These are phyloP conservation scores for Nephrocerus scutellatus DNA, from an alignment of 2,888 invertebrate genomes.

Conservation along the genomic window DNA sequence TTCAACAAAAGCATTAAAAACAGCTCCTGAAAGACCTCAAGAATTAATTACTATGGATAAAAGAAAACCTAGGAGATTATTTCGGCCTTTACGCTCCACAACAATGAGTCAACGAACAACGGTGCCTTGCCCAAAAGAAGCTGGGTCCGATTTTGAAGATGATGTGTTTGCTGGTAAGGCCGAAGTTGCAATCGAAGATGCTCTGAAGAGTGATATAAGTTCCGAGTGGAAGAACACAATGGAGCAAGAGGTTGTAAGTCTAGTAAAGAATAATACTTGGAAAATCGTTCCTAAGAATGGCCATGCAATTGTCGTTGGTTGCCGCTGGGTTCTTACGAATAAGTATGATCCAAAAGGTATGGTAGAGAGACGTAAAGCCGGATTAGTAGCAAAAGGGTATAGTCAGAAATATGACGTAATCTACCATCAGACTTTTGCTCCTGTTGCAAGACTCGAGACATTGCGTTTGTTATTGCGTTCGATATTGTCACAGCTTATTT, in stretches of 20 bases:
- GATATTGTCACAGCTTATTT: constrained; percentile 17
- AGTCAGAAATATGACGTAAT: constrained; percentile 12
- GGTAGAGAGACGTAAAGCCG: constrained; percentile 12
- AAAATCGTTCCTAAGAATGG: constrained; percentile 5
- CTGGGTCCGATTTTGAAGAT: constrained; percentile 6
- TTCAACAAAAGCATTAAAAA: neutral
- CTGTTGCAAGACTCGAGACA: constrained; percentile 15
- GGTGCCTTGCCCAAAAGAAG: neutral
- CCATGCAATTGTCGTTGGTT: constrained; percentile 12
- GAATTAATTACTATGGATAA: constrained; percentile 8
- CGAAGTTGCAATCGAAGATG: constrained; percentile 12
- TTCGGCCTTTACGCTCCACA: constrained; percentile 1
- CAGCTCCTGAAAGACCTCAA: constrained; percentile 10
- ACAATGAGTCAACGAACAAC: neutral
- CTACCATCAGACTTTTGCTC: constrained; percentile 17
- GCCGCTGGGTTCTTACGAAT: constrained; percentile 16
- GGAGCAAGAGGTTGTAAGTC: constrained; percentile 14
- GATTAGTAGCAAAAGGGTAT: constrained; percentile 15
- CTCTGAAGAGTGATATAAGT: constrained; percentile 9
- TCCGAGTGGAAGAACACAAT: constrained; percentile 17
- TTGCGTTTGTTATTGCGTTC: constrained; percentile 16
- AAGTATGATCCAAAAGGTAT: constrained; percentile 9
- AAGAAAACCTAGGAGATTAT: constrained; percentile 12
- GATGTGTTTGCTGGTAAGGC: constrained; percentile 13
- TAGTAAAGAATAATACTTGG: constrained; percentile 18